phyloP scores from a whole-genome alignment of 1,140 invertebrate species.

The Alviniconcha marisindica region DNA sequence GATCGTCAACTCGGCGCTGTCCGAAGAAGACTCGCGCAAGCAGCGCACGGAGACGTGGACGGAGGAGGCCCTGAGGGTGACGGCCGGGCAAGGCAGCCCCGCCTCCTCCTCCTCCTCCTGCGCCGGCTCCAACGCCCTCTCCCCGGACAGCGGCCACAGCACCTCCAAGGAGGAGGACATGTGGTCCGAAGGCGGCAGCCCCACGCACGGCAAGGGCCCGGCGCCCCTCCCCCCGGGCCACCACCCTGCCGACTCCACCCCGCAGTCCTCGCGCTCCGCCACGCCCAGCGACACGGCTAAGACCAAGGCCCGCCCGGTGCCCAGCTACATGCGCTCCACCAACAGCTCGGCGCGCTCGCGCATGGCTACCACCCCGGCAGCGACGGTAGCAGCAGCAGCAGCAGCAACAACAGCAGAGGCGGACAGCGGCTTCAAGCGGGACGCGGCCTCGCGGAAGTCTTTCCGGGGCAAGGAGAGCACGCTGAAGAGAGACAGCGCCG shows the following conservation, averaged over 20 bases:
- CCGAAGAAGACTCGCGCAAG: constrained; percentile 63
- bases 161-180: constrained; percentile 65
- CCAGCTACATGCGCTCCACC: constrained; percentile 61
- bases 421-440: constrained; percentile 55
- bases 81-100: constrained; percentile 48
- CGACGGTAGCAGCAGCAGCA: constrained; percentile 32
- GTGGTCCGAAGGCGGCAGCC: constrained; percentile 39
- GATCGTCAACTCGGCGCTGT: constrained; percentile 47
- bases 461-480: constrained; percentile 38
- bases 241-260: background rate
- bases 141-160: constrained; percentile 64
- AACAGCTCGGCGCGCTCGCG: constrained; percentile 23
- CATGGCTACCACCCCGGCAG: background rate
- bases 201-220: constrained; percentile 44
- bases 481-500: constrained; percentile 43
- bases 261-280: constrained; percentile 33
- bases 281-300: constrained; percentile 41
- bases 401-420: constrained; percentile 37
- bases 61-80: constrained; percentile 53
- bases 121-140: no score
- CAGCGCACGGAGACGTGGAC: constrained; percentile 71
- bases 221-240: background rate
- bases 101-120: constrained; percentile 54
- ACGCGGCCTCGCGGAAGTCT: constrained; percentile 54
- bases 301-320: constrained; percentile 49